Percentiles rank a stretch among this genome's conserved stretches.
These are phyloP conservation scores for Podarcis siculus DNA, from an alignment of 2,797 vertebrate species.

Conservation along the genomic window DNA sequence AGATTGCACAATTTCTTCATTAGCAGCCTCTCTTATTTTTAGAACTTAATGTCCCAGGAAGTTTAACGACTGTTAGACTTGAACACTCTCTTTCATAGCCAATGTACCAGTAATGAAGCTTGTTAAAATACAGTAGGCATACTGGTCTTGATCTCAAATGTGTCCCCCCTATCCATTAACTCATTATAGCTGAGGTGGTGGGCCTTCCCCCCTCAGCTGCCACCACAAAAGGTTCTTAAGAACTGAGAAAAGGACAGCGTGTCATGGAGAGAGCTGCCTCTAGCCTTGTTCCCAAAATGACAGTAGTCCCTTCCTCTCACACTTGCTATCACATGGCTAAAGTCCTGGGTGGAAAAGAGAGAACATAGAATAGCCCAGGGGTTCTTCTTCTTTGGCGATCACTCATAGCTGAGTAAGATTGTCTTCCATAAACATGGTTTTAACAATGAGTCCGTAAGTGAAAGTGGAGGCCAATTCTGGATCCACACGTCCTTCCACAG, in stretches of 20 bases:
- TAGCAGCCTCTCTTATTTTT: constrained; percentile 37
- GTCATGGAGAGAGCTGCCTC: not conserved
- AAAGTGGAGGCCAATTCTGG: no score
- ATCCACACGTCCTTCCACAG: no score
- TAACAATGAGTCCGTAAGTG: no score
- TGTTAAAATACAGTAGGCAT: constrained; percentile 58
- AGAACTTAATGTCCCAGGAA: constrained; percentile 65
- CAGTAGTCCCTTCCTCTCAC: not conserved
- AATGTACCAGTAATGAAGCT: constrained; percentile 60
- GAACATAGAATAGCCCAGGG: not conserved
- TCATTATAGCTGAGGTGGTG: not conserved
- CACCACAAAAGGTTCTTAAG: not conserved
- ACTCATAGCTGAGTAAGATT: no score
- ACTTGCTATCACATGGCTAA: not conserved
- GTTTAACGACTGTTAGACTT: constrained; percentile 49
- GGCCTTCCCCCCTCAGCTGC: not conserved
- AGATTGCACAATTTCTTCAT: not conserved
- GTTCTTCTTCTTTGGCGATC: no score
- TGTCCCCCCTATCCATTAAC: not conserved
- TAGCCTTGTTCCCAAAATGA: not conserved
- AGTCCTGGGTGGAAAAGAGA: not conserved
- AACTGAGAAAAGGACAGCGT: not conserved
- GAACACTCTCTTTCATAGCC: constrained; percentile 55
- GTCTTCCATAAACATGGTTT: no score
- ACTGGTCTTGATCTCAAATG: constrained; percentile 33